Conservation (phyloP, 2,113 vertebrate genomes). For the human (Homo sapiens) region DNA sequence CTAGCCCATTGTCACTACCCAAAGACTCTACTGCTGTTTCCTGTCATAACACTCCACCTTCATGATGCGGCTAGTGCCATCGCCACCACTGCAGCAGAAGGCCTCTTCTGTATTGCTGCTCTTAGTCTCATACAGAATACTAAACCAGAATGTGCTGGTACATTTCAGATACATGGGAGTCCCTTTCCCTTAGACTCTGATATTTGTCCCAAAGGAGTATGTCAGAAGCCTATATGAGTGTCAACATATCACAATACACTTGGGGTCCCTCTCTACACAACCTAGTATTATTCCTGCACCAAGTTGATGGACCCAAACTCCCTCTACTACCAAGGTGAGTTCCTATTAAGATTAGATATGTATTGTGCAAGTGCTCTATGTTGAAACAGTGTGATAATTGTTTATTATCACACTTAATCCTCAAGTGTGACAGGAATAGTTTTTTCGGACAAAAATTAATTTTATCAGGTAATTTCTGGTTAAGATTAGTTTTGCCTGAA, state of each 20-base stretch:
- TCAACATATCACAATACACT: neutral
- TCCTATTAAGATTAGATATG: neutral
- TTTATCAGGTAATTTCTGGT: neutral
- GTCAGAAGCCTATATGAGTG: neutral
- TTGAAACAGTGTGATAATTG: neutral
- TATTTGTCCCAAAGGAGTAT: neutral
- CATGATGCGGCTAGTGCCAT: neutral
- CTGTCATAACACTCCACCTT: neutral
- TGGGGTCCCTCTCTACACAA: neutral
- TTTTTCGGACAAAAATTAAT: neutral
- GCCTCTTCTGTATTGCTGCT: neutral
- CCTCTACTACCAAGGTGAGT: neutral
- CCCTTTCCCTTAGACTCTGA: neutral
- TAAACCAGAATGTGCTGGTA: neutral
- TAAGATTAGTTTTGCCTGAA: constrained; percentile 5
- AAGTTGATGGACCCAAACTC: neutral
- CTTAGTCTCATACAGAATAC: neutral
- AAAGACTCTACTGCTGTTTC: neutral
- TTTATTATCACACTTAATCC: neutral
- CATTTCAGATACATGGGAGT: neutral
- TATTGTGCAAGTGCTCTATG: neutral
- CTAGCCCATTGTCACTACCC: neutral
- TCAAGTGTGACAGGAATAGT: neutral
- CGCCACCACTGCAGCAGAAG: neutral
- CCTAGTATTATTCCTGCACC: neutral